A percentile compares a stretch with the other conserved stretches of the same genome.
These are phyloP conservation scores for Oncorhynchus mykiss DNA, from an alignment of 2,113 vertebrate genomes.

Conservation along the genomic window DNA sequence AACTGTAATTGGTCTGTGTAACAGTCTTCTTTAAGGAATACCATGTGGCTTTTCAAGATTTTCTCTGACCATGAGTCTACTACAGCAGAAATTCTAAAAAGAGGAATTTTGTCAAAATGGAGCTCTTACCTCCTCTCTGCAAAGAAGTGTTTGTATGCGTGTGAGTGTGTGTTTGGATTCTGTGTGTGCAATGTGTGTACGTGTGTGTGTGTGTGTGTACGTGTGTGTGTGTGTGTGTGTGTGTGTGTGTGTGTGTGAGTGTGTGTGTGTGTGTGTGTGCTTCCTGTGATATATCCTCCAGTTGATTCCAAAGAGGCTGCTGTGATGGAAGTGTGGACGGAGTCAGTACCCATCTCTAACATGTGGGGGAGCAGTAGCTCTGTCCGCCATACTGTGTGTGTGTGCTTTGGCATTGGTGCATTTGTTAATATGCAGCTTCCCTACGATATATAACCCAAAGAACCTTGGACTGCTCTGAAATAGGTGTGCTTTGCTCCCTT, in stretches of 20 bases:
- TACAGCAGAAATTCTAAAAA: neutral
- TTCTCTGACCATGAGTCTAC: neutral
- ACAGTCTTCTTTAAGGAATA: neutral
- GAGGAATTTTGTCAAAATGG: neutral
- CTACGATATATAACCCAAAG: slow-evolving; percentile 39
- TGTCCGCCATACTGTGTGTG: slow-evolving; percentile 32
- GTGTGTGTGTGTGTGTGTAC: neutral
- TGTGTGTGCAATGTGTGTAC: neutral
- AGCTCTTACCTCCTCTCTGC: neutral
- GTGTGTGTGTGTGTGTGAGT: neutral
- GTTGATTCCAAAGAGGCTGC: neutral
- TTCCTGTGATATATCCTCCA: neutral
- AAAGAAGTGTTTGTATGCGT: neutral
- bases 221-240: neutral
- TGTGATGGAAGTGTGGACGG: neutral
- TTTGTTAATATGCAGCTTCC: slow-evolving; percentile 48
- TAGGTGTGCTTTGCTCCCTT: slow-evolving; percentile 55
- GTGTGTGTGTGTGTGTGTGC: slow-evolving; percentile 2
- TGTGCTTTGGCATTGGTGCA: slow-evolving; percentile 9
- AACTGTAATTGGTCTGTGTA: neutral
- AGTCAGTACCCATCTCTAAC: slow-evolving; percentile 32
- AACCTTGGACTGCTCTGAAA: slow-evolving; percentile 47
- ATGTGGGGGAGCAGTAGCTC: slow-evolving; percentile 62
- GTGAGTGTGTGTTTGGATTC: neutral
- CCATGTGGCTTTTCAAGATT: neutral